These are phyloP conservation scores for Bambusicola thoracicus DNA, from an alignment of 2,113 vertebrate species.

Conservation along the genomic window DNA sequence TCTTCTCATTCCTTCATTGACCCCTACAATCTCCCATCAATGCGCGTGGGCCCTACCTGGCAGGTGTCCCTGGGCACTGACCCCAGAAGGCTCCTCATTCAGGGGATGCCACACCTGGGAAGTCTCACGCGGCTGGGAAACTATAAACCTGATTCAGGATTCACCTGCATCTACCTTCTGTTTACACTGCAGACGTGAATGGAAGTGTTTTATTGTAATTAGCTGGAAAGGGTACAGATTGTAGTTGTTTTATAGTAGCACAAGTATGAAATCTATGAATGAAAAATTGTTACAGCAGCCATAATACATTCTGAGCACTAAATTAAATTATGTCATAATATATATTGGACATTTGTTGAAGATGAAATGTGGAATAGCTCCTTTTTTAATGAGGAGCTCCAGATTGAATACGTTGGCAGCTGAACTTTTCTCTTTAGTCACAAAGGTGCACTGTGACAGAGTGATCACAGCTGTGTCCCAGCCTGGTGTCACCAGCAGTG, in stretches of 20 bases:
- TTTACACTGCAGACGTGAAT: slow-evolving; percentile 50
- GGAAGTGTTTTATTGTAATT: slow-evolving; percentile 66
- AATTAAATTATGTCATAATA: slow-evolving; percentile 69
- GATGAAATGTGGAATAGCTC: neutral
- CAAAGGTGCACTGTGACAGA: neutral
- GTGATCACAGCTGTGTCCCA: neutral
- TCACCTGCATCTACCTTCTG: neutral
- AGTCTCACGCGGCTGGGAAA: neutral
- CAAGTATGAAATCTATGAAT: slow-evolving; percentile 68
- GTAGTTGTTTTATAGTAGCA: slow-evolving; percentile 68
- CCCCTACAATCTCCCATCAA: neutral
- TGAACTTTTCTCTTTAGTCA: slow-evolving; percentile 28
- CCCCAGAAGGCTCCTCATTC: neutral
- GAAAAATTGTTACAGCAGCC: slow-evolving; percentile 21
- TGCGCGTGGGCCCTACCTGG: neutral
- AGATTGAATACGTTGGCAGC: neutral
- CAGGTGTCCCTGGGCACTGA: neutral
- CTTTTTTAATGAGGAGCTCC: neutral
- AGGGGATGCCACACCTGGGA: neutral
- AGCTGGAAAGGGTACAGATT: slow-evolving; percentile 42
- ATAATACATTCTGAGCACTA: slow-evolving; percentile 52
- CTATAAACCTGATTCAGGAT: neutral
- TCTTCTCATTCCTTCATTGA: neutral
- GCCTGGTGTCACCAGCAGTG: neutral
- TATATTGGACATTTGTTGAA: slow-evolving; percentile 64